Evolutionary conservation across 2,888 invertebrate species (phyloP), one percentile per base, ranked within the genome.

Genomic region (Pedicia rivosa): DNA sequence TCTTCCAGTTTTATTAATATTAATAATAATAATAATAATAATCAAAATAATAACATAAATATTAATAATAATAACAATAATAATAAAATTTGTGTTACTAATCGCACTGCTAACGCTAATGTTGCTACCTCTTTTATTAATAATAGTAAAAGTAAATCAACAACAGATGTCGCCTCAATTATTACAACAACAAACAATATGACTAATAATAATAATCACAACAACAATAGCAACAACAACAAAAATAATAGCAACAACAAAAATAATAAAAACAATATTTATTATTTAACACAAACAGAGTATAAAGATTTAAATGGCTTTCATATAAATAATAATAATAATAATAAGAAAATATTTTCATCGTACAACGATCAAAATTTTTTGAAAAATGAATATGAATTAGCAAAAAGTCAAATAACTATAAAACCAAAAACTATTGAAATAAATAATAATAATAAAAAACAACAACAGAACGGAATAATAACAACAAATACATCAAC

Each of bases 371-470:
- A n/a, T 49, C 51, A 55, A 37, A 53, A 53, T 38, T 60, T 60
- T 40, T 49, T 60, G 1, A 57, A 56, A 44, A 53, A 49, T 37
- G 60, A 60, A 45, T 60, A 56, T 45, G 57, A 58, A 38, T 45
- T 59, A 45, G 61, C 60, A 6, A 53, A 56, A 38, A 54, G 55
- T n/a, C 59, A 57, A 47, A 52, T 61, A 30, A 44, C 43, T 24
- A 41, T 42, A 32, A 31, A 19, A 17, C 36, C 15, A 37, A 41
- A 20, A 38, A 30, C 26, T 41, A 35, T 19, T 35, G 37, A 40
- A 31, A 17, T 27, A 10, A 26, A 19, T 26, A 7, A 15, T 5
- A 35, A 35, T 29, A 19, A 19, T 19, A 12, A 19, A 19, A n/a
- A 17, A 24, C 12, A 33, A 15, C 5, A 24, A 24, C 7, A 20